phyloP scores from a whole-genome alignment of 2,113 vertebrate species.

The Leptodactylus fuscus region DNA sequence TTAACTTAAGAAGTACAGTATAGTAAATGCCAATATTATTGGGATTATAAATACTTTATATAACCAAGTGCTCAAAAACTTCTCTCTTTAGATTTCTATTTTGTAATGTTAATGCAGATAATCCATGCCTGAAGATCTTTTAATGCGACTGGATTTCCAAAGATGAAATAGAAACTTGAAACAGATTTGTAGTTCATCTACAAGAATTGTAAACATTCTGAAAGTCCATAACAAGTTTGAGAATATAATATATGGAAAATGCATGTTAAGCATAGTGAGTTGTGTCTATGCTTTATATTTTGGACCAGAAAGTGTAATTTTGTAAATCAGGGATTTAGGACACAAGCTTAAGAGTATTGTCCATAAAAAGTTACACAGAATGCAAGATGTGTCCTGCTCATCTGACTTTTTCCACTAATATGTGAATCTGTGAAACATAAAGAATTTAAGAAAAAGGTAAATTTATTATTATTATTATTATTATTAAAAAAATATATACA shows the following conservation, averaged over 20 bases:
- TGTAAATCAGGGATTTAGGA: not conserved
- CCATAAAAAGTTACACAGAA: not conserved
- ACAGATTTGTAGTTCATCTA: slow-evolving; percentile 24
- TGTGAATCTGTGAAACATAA: too few species aligned
- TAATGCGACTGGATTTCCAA: slow-evolving; percentile 35
- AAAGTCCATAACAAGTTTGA: not conserved
- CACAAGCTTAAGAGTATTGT: not conserved
- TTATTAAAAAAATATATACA: too few species aligned
- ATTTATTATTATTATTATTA: too few species aligned
- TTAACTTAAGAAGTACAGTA: not conserved
- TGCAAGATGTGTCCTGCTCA: not conserved
- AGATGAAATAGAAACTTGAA: not conserved
- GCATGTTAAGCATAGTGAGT: not conserved
- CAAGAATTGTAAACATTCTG: slow-evolving; percentile 1
- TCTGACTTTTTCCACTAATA: too few species aligned
- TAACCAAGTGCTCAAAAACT: not conserved
- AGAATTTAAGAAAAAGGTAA: not conserved
- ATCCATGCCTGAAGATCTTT: slow-evolving; percentile 5
- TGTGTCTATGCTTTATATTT: not conserved
- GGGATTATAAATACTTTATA: not conserved
- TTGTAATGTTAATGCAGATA: slow-evolving; percentile 32
- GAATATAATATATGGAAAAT: slow-evolving; percentile 10
- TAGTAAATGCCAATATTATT: slow-evolving; percentile 23
- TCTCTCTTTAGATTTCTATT: slow-evolving; percentile 7
- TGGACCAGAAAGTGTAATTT: not conserved